Percentiles rank a stretch among this genome's conserved stretches.
phyloP scores from a whole-genome alignment of 2,797 vertebrate genomes.

The Erpetoichthys calabaricus region DNA sequence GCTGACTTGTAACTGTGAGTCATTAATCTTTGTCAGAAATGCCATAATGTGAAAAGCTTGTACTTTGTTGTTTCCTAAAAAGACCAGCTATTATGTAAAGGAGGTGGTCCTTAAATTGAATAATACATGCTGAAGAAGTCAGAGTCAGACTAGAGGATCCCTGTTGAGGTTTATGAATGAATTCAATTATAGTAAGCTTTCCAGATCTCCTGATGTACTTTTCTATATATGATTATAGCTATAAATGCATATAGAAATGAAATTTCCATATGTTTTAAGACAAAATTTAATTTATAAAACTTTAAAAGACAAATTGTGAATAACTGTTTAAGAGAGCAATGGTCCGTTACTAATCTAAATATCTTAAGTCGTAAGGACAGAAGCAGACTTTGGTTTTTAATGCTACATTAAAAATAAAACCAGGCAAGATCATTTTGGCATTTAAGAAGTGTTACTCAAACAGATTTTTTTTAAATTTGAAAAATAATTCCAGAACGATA shows the following conservation, averaged over 20 bases:
- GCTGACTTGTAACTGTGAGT: slow-evolving; percentile 8
- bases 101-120: slow-evolving; percentile 43
- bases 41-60: slow-evolving; percentile 51
- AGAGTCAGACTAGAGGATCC: slow-evolving; percentile 43
- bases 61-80: slow-evolving; percentile 43
- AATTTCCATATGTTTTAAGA: slow-evolving; percentile 30
- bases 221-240: slow-evolving; percentile 41
- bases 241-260: slow-evolving; percentile 19
- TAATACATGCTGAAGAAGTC: slow-evolving; percentile 42
- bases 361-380: no score
- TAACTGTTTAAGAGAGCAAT: no score
- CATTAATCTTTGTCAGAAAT: slow-evolving; percentile 45
- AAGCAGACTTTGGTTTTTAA: no score
- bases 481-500: no score
- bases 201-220: slow-evolving; percentile 41
- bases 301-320: slow-evolving; percentile 13
- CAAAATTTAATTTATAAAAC: slow-evolving; percentile 15
- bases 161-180: slow-evolving; percentile 47
- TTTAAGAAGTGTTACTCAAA: no score
- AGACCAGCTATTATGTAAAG: slow-evolving; percentile 32
- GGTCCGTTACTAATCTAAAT: no score
- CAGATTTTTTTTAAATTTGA: no score
- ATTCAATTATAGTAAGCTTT: slow-evolving; percentile 46
- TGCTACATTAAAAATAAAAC: no score
- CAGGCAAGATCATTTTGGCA: no score